Base-by-base conservation (phyloP, 2,888 invertebrate species). In the Eurytoma adleriae region DNA sequence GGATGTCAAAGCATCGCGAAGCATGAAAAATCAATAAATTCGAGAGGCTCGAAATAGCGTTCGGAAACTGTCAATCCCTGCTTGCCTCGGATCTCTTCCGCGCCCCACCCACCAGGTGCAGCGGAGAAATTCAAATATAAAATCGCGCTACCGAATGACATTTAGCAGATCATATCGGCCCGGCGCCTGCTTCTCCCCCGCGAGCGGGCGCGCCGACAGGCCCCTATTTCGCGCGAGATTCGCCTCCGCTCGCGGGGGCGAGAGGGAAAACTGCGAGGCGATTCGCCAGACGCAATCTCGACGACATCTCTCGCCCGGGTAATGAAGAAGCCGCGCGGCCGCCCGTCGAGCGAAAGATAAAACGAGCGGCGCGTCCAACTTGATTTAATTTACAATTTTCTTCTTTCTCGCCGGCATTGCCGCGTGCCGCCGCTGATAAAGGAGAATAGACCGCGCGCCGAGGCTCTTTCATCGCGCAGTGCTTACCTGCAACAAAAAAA, bases 401-500 rank as follows among this genome's bases (percentile, higher is more conserved):
- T 83, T 82, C 76, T 72, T 69, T 69, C 75, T 79, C 20, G 66
- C 66, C 57, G 52, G 59, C 27, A 56, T 12, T 64, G 54, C 24
- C 4, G 18, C 16, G 30, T 40, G 40, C 40, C 40, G 10, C 7
- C 4, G 14, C 48, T 56, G 66, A 76, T 56, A 72, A 69, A 27
- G 59, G 56, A 13, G 52, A 10, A 52, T 56, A 40, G 40, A 40
- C 40, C 24, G 24, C n/a, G 27, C 40, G 27, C 56, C 13, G 24
- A 61, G 16, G n/a, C 70, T 70, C 66, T 79, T 70, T 66, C 2
- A 24, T 40, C 13, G 50, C 18, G 5, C 20, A 75, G 81, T 80
- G 84, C 86, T 88, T 85, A 86, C 86, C 84, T 87, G 85, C 80
- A 86, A 87, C 86, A 86, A 81, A 85, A 40, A 82, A 86, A 85